phyloP scores from a whole-genome alignment of 2,888 invertebrate genomes.

The Limnephilus auricula region DNA sequence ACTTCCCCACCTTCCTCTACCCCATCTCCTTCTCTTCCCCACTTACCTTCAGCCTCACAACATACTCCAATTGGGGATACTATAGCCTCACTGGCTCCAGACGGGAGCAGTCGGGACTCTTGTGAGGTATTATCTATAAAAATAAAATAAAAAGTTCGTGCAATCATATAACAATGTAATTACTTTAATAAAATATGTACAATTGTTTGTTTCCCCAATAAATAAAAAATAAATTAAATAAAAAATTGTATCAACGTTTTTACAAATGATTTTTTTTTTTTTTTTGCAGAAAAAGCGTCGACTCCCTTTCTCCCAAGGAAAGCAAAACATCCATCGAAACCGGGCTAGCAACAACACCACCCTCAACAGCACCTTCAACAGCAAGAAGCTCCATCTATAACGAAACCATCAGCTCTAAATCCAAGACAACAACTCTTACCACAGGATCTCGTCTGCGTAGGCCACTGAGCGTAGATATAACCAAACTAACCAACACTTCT shows the following conservation, averaged over 20 bases:
- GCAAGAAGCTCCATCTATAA: slow-evolving; percentile 47
- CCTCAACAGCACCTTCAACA: background rate
- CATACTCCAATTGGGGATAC: too few species aligned
- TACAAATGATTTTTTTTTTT: background rate
- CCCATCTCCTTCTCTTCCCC: too few species aligned
- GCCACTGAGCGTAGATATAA: slow-evolving; percentile 14
- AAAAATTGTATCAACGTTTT: background rate
- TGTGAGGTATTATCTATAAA: too few species aligned
- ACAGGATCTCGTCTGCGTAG: slow-evolving; percentile 33
- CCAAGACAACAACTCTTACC: slow-evolving; percentile 31
- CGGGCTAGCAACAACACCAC: background rate
- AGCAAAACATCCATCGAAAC: background rate
- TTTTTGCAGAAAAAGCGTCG: slow-evolving; percentile 46
- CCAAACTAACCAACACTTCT: slow-evolving; percentile 20
- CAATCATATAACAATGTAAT: too few species aligned
- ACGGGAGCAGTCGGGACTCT: too few species aligned
- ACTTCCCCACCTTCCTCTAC: too few species aligned
- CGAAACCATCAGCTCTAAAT: slow-evolving; percentile 62
- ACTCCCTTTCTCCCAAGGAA: slow-evolving; percentile 40
- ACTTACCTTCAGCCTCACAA: too few species aligned
- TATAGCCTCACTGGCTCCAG: too few species aligned
- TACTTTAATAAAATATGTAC: too few species aligned
- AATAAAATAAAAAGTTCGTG: too few species aligned
- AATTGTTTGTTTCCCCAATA: too few species aligned
- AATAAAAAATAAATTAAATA: too few species aligned